A percentile compares a stretch with the other conserved stretches of the same genome.
Conservation (phyloP, 37 sponge, comb jelly and placozoan species). For the Amphimedon queenslandica region DNA sequence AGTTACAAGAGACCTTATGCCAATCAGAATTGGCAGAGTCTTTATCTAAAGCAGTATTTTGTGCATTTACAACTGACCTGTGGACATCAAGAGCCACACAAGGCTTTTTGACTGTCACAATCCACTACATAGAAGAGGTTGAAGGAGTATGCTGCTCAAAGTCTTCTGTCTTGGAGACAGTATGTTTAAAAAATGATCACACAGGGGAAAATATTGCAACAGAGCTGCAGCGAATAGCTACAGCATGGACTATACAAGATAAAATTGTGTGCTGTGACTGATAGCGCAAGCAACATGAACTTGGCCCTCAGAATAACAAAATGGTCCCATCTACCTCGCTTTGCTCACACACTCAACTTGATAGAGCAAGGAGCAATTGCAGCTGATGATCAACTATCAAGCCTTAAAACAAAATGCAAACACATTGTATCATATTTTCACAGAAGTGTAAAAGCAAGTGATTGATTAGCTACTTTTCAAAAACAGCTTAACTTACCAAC, state of each 20-base stretch:
- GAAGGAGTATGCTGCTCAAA: too few relatives aligned
- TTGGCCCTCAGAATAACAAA: neutral
- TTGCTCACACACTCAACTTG: constrained; percentile 6
- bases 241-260: neutral
- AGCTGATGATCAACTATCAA: neutral
- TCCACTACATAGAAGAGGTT: too few relatives aligned
- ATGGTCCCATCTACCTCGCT: neutral
- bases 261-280: neutral
- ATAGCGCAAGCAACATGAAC: neutral
- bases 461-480: neutral
- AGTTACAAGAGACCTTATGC: too few relatives aligned
- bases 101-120: too few relatives aligned
- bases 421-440: constrained; percentile 9
- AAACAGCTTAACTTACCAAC: neutral
- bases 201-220: neutral
- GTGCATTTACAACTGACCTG: too few relatives aligned
- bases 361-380: neutral
- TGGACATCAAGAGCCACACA: too few relatives aligned
- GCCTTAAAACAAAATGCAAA: neutral
- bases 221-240: neutral
- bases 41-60: too few relatives aligned
- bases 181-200: too few relatives aligned
- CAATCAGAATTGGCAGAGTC: too few relatives aligned
- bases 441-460: neutral
- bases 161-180: too few relatives aligned